Evolutionary conservation across 2,888 invertebrate species (phyloP), one percentile per base, ranked within the genome.

Genomic region (Sicus ferrugineus): DNA sequence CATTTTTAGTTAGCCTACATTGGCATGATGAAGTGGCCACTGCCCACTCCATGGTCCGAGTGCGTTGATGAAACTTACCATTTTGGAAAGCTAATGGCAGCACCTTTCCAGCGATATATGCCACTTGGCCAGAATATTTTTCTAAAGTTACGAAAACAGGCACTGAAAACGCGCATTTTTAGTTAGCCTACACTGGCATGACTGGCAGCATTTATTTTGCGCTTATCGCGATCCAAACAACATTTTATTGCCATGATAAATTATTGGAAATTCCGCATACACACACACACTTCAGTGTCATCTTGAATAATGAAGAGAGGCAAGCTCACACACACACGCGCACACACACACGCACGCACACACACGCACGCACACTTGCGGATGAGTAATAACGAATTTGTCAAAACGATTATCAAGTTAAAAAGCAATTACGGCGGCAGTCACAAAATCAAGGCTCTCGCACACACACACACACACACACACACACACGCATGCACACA

Each of bases 401-500:
- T 70, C 70, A 66, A 67, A 70, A 70, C 67, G 70, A 67, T 70
- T 70, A 70, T 70, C 67, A 66, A 56, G 42, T 61, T 66, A 56
- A 50, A 54, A 69, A 46, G 46, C 52, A 64, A 62, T 68, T 69
- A 46, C n/a, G 26, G 48, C 64, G 38, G 54, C 54, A 64, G 48
- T 64, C 58, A 64, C 64, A 56, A 63, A 69, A 69, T 62, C 67
- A 16, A 21, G 48, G 48, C 67, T 67, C 67, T 59, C 67, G 59
- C 59, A 67, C 58, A 50, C 50, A 50, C 30, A 16, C 19, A 2
- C 28, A 52, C 31, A 52, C 30, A 46, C 42, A 62, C 4, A 42
- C 16, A 50, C 16, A 30, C 34, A 67, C 34, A 38, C 42, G 58
- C 19, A 64, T 42, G 42, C 16, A 23, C 56, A 58, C 58, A 23